Evolutionary conservation across 2,888 invertebrate species (phyloP).

Genomic region (Entomobrya multifasciata): DNA sequence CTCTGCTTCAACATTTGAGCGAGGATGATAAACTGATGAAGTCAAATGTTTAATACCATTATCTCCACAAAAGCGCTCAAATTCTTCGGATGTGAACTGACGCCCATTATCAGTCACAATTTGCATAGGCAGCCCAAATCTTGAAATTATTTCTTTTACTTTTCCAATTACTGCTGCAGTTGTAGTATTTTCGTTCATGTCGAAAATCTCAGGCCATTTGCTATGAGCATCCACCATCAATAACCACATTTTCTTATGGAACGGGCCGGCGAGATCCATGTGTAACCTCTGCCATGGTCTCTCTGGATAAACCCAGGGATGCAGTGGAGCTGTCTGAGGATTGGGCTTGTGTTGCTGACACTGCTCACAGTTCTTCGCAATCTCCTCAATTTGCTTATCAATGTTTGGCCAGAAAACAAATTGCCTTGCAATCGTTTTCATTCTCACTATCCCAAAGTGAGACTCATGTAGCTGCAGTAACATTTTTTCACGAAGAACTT

Average conservation of each 20-base stretch:
- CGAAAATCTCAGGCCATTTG: slow-evolving; percentile 68
- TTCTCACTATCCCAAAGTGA: slow-evolving; percentile 67
- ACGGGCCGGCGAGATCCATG: slow-evolving; percentile 58
- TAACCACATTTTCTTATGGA: slow-evolving; percentile 49
- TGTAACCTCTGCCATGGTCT: slow-evolving; percentile 55
- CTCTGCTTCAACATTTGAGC: slow-evolving; percentile 65
- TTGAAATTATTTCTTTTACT: slow-evolving; percentile 32
- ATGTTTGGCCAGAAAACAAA: slow-evolving; percentile 34
- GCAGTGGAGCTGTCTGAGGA: slow-evolving; percentile 34
- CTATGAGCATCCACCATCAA: slow-evolving; percentile 58
- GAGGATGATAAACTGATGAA: slow-evolving; percentile 58
- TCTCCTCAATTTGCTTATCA: slow-evolving; percentile 54
- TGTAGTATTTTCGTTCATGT: slow-evolving; percentile 48
- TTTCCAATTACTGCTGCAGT: slow-evolving; percentile 22
- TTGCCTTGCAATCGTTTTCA: slow-evolving; percentile 49
- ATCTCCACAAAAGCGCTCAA: slow-evolving; percentile 50
- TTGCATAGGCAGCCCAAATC: slow-evolving; percentile 63
- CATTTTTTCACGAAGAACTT: slow-evolving; percentile 24
- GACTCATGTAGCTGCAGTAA: slow-evolving; percentile 45
- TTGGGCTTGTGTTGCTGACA: neutral
- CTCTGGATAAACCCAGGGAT: slow-evolving; percentile 59
- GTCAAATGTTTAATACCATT: slow-evolving; percentile 51
- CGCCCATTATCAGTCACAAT: slow-evolving; percentile 62
- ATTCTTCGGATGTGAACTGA: slow-evolving; percentile 63
- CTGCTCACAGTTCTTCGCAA: neutral